Base-by-base conservation (phyloP, 2,888 invertebrate genomes). In the Drosophila putrida region DNA sequence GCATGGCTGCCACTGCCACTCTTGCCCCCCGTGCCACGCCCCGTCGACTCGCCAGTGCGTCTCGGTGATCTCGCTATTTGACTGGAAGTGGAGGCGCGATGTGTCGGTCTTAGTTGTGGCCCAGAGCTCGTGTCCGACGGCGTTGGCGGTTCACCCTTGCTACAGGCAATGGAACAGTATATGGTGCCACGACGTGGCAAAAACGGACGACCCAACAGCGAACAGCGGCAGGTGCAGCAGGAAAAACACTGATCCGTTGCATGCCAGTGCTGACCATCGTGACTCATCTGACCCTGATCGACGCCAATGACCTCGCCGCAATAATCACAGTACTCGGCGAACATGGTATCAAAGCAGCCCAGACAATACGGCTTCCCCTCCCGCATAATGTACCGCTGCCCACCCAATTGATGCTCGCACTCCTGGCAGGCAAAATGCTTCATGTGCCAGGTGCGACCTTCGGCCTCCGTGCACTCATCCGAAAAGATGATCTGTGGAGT, bases 391-490 rank as follows among this genome's bases (percentile, higher is more conserved):
- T 99, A 99, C 0, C 98, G 95, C 93, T 98, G 98, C 0, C 99
- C 99, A n/a, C 99, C 99, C 62, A 99, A 94, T 93, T 98, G 96
- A 55, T 96, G 94, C 90, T 97, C 96, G 93, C 99, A 99, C 92
- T 98, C 98, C 70, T 97, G 96, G 92, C 99, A 99, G 20, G 98
- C 97, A 91, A 99, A 99, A 93, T 99, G 99, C 87, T 97, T 96
- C 98, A 99, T 98, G 93, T 99, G 99, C 99, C 99, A 99, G 28
- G 98, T 98, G 72, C 98, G 94, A 0, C 99, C 99, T 91, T 99
- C 99, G 0, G 99, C 99, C 93, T 99, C 99, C 8, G 99, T 99
- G 93, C 99, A 99, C 93, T 99, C 99, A 93, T 99, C 99, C 1
- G 99, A 98, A 82, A 99, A 95, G 90, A 99, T 99, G 72, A 99